Evolutionary conservation across 2,888 invertebrate species (phyloP).

Genomic region (Nomada fucata): DNA sequence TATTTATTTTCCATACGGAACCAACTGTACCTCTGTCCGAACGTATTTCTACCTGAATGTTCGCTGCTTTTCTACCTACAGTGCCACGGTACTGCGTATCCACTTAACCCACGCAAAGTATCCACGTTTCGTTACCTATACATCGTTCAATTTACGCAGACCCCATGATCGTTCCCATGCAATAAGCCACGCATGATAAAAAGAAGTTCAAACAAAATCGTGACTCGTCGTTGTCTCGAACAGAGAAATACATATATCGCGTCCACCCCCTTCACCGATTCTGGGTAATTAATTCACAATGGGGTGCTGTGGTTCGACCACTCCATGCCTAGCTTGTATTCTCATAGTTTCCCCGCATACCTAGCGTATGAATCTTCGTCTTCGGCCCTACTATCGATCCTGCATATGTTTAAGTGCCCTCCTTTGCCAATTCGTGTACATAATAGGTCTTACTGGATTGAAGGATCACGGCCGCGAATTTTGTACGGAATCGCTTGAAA

Average conservation of each 20-base stretch:
- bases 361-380: constrained; percentile 54
- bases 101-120: neutral
- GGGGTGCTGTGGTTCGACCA: constrained; percentile 70
- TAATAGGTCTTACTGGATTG: constrained; percentile 35
- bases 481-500: constrained; percentile 16
- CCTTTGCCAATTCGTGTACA: constrained; percentile 29
- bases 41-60: too few species aligned
- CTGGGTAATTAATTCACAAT: constrained; percentile 81
- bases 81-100: too few species aligned
- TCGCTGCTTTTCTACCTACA: too few species aligned
- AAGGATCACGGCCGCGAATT: constrained; percentile 30
- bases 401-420: constrained; percentile 46
- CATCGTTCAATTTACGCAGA: constrained; percentile 13
- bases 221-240: constrained; percentile 74
- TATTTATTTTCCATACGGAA: too few species aligned
- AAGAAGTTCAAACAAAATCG: constrained; percentile 56
- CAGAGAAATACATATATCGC: constrained; percentile 52
- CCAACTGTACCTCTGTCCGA: too few species aligned
- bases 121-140: too few species aligned
- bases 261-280: constrained; percentile 72
- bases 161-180: neutral
- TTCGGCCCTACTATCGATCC: constrained; percentile 51
- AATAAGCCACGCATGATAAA: neutral
- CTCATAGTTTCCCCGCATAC: constrained; percentile 45
- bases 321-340: constrained; percentile 42